Conservation (phyloP, 2,113 vertebrate genomes). For the Bos taurus region ARS-UCD2.0 NC_037357.1:128444501-128445000, state of each 20-base stretch:
- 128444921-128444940: not conserved
- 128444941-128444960: not conserved
- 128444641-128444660: not conserved
- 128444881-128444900: not conserved
- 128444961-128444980: not conserved
- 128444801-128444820: not conserved
- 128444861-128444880: not conserved
- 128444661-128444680: not conserved
- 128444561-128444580: not conserved
- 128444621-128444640: not conserved
- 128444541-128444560: not conserved
- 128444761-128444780: not conserved
- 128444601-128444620: not conserved
- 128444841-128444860: not conserved
- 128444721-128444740: not conserved
- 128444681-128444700: not conserved
- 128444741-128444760: not conserved
- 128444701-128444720: not conserved
- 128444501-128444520: not conserved
- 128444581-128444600: not conserved
- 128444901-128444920: not conserved
- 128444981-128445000: not conserved
- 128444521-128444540: not conserved
- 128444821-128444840: not conserved
- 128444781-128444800: not conserved